Conservation (phyloP, 2,888 invertebrate species). For the Anagyrus pseudococci region DNA sequence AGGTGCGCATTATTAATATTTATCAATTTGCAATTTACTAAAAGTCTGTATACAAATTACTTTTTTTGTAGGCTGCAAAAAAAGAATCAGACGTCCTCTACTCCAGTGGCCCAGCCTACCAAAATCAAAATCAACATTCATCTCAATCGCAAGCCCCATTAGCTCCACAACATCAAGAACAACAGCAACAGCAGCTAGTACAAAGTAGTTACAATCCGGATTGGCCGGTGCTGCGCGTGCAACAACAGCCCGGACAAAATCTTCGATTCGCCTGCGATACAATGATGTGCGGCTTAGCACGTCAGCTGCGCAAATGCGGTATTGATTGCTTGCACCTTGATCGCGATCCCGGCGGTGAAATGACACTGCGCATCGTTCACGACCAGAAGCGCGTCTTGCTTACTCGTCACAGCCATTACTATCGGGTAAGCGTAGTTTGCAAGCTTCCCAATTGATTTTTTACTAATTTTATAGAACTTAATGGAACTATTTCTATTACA, state of each 20-base stretch:
- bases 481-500: constrained; percentile 40
- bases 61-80: too few relatives aligned
- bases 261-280: constrained; percentile 67
- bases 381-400: constrained; percentile 66
- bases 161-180: background rate
- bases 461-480: too few relatives aligned
- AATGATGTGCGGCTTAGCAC: constrained; percentile 67
- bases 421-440: constrained; percentile 56
- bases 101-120: background rate
- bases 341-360: constrained; percentile 63
- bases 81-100: too few relatives aligned
- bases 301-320: constrained; percentile 70
- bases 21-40: too few relatives aligned
- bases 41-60: too few relatives aligned
- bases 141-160: too few relatives aligned
- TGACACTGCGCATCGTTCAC: constrained; percentile 64
- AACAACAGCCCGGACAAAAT: background rate
- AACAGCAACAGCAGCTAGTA: background rate
- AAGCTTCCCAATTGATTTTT: background rate
- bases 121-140: background rate
- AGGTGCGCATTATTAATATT: too few relatives aligned
- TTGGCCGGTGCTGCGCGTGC: too few relatives aligned
- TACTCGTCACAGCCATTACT: constrained; percentile 64
- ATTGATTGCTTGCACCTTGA: constrained; percentile 67
- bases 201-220: too few relatives aligned